Evolutionary conservation across 2,797 vertebrate genomes (phyloP).

Genomic region (Squalus acanthias): DNA sequence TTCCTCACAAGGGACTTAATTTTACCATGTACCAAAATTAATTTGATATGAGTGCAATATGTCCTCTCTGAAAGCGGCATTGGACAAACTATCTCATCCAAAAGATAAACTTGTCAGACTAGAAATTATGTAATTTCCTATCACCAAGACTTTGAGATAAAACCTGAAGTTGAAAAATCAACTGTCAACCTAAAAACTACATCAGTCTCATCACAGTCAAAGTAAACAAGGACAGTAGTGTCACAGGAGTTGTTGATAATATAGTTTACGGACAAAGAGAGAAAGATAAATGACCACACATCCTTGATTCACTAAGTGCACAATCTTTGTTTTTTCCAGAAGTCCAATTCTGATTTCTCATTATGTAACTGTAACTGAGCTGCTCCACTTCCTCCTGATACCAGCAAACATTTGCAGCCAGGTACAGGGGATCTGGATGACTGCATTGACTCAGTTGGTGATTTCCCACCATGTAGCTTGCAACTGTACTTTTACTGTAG

Average conservation of each 20-base stretch:
- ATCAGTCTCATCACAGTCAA: neutral
- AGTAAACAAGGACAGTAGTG: neutral
- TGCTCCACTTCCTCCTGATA: neutral
- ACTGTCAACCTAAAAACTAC: neutral
- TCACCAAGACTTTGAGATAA: neutral
- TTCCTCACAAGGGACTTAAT: neutral
- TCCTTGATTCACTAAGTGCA: neutral
- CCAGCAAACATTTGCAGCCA: neutral
- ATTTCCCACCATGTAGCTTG: neutral
- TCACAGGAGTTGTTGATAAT: neutral
- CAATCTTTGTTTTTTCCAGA: neutral
- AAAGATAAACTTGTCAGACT: neutral
- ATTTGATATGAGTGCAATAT: neutral
- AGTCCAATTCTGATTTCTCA: neutral
- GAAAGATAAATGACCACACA: neutral
- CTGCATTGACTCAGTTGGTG: neutral
- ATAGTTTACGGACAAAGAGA: neutral
- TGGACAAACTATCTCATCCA: neutral
- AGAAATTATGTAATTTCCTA: neutral
- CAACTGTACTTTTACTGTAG: neutral
- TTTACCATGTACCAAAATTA: neutral
- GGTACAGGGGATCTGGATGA: neutral
- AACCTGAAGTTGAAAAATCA: neutral
- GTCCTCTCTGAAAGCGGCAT: neutral
- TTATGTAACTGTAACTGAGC: neutral